Evolutionary conservation across 1,140 invertebrate genomes (phyloP).

Genomic region (Temnothorax curvispinosus): DNA sequence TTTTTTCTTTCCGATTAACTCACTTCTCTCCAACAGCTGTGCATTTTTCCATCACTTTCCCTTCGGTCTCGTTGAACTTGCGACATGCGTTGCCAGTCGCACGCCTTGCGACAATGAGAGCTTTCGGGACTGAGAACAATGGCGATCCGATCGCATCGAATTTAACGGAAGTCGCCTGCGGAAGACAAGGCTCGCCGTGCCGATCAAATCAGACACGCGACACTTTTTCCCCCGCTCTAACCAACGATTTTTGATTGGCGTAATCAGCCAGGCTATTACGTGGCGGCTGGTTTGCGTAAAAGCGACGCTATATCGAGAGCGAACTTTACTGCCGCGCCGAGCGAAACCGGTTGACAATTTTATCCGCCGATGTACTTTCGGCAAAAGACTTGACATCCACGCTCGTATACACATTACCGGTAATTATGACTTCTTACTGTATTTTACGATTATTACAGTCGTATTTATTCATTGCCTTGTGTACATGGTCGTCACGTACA

Average conservation of each 20-base stretch:
- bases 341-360: constrained; percentile 72
- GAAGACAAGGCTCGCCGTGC: constrained; percentile 36
- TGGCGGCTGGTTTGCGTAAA: constrained; percentile 67
- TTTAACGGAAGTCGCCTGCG: constrained; percentile 36
- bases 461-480: neutral
- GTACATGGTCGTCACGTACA: neutral
- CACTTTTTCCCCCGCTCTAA: neutral
- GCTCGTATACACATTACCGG: neutral
- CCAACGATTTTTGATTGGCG: constrained; percentile 46
- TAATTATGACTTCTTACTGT: neutral
- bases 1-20: neutral
- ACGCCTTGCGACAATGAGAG: constrained; percentile 42
- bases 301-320: constrained; percentile 65
- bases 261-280: constrained; percentile 60
- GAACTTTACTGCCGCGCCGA: constrained; percentile 69
- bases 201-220: constrained; percentile 44
- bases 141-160: constrained; percentile 32
- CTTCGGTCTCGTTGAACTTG: constrained; percentile 23
- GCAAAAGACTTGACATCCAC: neutral
- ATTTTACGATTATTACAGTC: neutral
- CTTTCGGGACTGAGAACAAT: constrained; percentile 29
- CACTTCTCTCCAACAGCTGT: neutral
- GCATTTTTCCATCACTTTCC: constrained; percentile 34
- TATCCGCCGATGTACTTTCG: constrained; percentile 36
- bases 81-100: constrained; percentile 41